A percentile compares a stretch with the other conserved stretches of the same genome.
Conservation (phyloP, 53 echinoderm and acorn worm species). For the Paracentrotus lividus region DNA sequence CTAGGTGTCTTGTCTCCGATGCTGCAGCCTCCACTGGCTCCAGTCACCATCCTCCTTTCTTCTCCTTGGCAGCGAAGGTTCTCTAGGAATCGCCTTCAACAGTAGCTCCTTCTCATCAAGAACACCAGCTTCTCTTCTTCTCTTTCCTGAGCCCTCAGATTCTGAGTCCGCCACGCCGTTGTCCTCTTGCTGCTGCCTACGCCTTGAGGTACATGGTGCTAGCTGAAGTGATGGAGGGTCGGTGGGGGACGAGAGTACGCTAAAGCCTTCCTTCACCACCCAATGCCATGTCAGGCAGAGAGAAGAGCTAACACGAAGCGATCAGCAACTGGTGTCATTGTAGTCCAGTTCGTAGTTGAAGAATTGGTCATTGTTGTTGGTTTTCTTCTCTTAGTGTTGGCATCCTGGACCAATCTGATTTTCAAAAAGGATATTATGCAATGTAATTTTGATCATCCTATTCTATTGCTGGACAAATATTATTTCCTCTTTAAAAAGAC, state of each 20-base stretch:
- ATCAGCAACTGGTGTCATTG: constrained; percentile 22
- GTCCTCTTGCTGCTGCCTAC: not conserved
- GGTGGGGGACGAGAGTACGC: constrained; percentile 12
- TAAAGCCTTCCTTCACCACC: constrained; percentile 42
- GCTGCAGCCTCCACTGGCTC: constrained; percentile 74
- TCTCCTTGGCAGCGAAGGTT: constrained; percentile 72
- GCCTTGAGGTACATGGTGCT: not conserved
- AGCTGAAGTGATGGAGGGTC: not conserved
- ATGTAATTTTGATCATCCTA: not conserved
- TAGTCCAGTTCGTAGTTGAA: constrained; percentile 64
- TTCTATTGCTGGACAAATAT: not conserved
- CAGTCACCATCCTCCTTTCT: constrained; percentile 71
- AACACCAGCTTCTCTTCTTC: constrained; percentile 76
- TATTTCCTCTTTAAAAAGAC: not conserved
- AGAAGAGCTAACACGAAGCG: constrained; percentile 51
- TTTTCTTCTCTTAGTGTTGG: constrained; percentile 25
- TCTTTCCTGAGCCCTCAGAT: not conserved
- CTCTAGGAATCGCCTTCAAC: constrained; percentile 87
- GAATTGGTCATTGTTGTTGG: constrained; percentile 50
- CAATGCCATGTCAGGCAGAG: constrained; percentile 68
- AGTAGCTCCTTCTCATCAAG: constrained; percentile 84
- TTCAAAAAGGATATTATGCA: not conserved
- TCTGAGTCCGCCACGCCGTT: not conserved
- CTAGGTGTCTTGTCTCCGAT: constrained; percentile 43
- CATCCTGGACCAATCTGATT: constrained; percentile 42